Conservation (phyloP, 1,140 invertebrate species). For the Anastrepha obliqua region DNA sequence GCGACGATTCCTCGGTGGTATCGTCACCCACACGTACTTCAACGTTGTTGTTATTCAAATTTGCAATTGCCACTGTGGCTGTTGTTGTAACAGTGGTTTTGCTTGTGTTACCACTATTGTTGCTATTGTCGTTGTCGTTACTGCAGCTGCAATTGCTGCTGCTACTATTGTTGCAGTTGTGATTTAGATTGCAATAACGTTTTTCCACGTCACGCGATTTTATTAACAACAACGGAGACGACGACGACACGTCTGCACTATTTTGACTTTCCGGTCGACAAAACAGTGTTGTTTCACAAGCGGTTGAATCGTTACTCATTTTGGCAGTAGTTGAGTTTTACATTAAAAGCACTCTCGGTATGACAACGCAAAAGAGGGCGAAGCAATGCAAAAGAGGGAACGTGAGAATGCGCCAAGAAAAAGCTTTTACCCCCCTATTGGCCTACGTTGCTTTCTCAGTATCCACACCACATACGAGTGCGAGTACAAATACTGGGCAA, state of each 20-base stretch:
- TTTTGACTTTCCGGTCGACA: conserved; percentile 62
- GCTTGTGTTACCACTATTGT: conserved; percentile 27
- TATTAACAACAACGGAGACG: conserved; percentile 46
- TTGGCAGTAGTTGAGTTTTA: conserved; percentile 25
- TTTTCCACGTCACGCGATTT: conserved; percentile 62
- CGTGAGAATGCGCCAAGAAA: conserved; percentile 5
- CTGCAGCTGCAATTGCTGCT: conserved; percentile 50
- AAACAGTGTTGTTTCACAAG: conserved; percentile 70
- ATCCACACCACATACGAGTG: not conserved
- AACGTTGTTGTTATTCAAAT: conserved; percentile 59
- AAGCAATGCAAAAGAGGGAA: not conserved
- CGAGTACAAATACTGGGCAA: not conserved
- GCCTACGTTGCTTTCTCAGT: not conserved
- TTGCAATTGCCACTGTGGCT: conserved; percentile 48
- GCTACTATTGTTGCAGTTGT: conserved; percentile 31
- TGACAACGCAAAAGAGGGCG: not conserved
- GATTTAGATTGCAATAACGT: conserved; percentile 38
- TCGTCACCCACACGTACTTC: conserved; percentile 58
- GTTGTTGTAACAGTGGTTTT: conserved; percentile 29
- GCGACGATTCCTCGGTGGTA: conserved; percentile 54
- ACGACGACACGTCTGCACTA: conserved; percentile 54
- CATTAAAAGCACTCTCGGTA: conserved; percentile 24
- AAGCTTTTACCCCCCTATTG: not conserved
- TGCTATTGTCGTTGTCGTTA: conserved; percentile 24
- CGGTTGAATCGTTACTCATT: conserved; percentile 71